phyloP scores from a whole-genome alignment of 2,888 invertebrate species.

The Meliscaeva auricollis region DNA sequence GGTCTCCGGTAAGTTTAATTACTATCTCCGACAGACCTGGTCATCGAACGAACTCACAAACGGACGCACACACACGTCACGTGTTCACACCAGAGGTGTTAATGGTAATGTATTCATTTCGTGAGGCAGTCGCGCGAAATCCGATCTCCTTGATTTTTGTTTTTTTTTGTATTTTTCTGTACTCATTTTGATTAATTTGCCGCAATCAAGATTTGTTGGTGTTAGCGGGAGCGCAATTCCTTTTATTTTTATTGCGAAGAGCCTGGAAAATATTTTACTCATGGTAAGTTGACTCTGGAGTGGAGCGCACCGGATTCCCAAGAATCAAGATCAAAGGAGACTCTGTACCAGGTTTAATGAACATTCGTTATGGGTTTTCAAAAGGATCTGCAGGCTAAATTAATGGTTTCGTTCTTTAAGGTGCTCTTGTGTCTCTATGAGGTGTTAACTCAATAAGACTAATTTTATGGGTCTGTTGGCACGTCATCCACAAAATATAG shows the following conservation, averaged over 20 bases:
- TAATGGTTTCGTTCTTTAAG: slow-evolving; percentile 53
- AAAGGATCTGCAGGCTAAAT: slow-evolving; percentile 62
- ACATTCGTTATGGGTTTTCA: slow-evolving; percentile 65
- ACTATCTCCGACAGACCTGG: slow-evolving; percentile 38
- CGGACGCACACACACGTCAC: slow-evolving; percentile 43
- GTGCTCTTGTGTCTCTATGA: slow-evolving; percentile 61
- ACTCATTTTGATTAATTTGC: slow-evolving; percentile 75
- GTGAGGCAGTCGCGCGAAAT: slow-evolving; percentile 65
- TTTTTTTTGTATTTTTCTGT: slow-evolving; percentile 34
- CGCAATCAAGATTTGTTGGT: slow-evolving; percentile 72
- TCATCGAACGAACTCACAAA: slow-evolving; percentile 16
- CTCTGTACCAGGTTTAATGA: slow-evolving; percentile 58
- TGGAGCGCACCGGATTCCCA: slow-evolving; percentile 17
- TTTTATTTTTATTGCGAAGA: slow-evolving; percentile 39
- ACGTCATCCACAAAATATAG: slow-evolving; percentile 58
- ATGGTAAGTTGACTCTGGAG: not conserved
- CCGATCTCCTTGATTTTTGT: slow-evolving; percentile 39
- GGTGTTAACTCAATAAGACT: slow-evolving; percentile 76
- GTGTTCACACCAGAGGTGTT: slow-evolving; percentile 70
- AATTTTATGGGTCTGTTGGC: slow-evolving; percentile 74
- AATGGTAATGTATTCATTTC: slow-evolving; percentile 75
- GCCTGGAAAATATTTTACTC: slow-evolving; percentile 27
- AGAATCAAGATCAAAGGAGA: slow-evolving; percentile 70
- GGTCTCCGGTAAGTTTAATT: slow-evolving; percentile 73
- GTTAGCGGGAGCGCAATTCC: slow-evolving; percentile 49